phyloP scores from a whole-genome alignment of 2,888 invertebrate species.

The Nemotelus nigrinus region DNA sequence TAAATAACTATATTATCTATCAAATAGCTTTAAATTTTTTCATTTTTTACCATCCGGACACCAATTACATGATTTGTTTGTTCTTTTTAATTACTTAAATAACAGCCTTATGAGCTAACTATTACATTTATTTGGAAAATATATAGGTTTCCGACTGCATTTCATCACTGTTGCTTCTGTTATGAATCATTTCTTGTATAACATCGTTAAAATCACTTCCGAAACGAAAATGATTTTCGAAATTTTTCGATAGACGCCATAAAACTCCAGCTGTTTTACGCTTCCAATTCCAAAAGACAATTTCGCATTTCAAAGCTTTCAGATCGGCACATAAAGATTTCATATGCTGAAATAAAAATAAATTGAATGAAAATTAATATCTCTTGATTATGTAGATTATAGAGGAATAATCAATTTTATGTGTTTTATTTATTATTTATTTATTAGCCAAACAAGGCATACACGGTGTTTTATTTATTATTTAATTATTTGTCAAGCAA shows the following conservation, averaged over 20 bases:
- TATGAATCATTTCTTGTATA: background rate
- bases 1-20: no score
- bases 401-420: no score
- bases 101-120: no score
- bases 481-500: no score
- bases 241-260: constrained; percentile 26
- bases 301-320: constrained; percentile 64
- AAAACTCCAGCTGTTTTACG: constrained; percentile 59
- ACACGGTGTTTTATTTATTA: no score
- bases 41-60: no score
- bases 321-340: constrained; percentile 68
- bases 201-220: background rate
- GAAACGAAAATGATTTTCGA: constrained; percentile 16
- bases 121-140: background rate
- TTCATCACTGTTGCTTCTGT: background rate
- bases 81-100: no score
- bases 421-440: no score
- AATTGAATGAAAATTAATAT: background rate
- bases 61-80: no score
- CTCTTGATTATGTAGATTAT: background rate
- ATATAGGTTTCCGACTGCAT: background rate
- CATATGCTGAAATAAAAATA: constrained; percentile 65
- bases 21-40: no score
- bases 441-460: no score
- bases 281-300: constrained; percentile 68